Evolutionary conservation across 1,140 invertebrate genomes (phyloP), one percentile per base, ranked within the genome.

Genomic region (Riptortus pedestris): DNA sequence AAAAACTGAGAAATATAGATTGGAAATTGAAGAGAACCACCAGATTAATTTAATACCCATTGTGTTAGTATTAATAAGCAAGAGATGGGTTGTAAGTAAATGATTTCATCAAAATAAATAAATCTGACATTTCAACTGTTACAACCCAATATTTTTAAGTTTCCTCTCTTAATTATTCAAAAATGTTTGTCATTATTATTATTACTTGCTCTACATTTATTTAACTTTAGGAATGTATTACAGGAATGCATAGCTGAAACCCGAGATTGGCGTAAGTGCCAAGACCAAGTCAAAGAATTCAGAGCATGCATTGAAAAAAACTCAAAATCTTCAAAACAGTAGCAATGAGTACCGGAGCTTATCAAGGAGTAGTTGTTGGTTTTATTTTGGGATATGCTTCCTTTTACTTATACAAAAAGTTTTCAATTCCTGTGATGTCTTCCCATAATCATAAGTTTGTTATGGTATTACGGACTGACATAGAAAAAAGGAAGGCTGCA

Each of bases 401-500:
- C 14, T 55, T 26, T 2, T 26, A 16, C 26, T 55, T 55, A 47
- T 22, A 0, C 3, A 22, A 22, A 47, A 47, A n/a, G 3, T 22
- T 9, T 9, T 47, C 18, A 47, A 47, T 5, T 20, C 16, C 16
- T n/a, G 4, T 47, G 22, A 47, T 4, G n/a, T n/a, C n/a, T n/a
- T n/a, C n/a, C 24, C 24, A 45, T 5, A 28, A 51, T 18, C 31
- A 29, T 24, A 93, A 93, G 78, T 76, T 96, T 74, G 86, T 94
- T 1, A 73, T 97, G 52, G 85, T 94, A 24, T 87, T 95, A 2
- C 79, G 92, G 71, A 91, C 83, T 72, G 93, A 97, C 73, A 96
- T 97, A 93, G 85, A 87, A 20, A 95, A 93, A 80, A 93, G 93
- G 16, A 96, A 96, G 80, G 84, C 91, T 51, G 92, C 89, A 29